Conservation (phyloP, 2,797 vertebrate species). For the Phaenicophaeus curvirostris region DNA sequence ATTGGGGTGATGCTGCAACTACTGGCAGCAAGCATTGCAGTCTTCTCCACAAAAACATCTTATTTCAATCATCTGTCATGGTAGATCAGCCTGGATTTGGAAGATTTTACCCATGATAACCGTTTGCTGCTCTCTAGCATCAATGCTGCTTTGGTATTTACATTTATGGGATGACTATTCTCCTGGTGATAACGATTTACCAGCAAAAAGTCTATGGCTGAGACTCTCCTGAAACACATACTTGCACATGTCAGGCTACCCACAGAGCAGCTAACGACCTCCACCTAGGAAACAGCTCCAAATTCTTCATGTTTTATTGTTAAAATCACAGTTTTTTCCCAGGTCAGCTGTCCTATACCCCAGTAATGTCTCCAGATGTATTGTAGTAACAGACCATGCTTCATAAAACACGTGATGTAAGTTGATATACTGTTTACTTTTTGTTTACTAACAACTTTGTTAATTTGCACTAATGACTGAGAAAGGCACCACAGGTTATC, state of each 20-base stretch:
- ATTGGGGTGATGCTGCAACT: not conserved
- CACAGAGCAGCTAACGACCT: too few species aligned
- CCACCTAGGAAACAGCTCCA: not conserved
- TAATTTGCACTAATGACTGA: not conserved
- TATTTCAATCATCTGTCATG: not conserved
- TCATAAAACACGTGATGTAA: not conserved
- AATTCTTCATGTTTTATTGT: not conserved
- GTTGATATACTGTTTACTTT: not conserved
- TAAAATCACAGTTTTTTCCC: not conserved
- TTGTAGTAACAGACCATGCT: not conserved
- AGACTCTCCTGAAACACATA: not conserved
- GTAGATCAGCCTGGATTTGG: not conserved
- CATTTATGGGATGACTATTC: not conserved
- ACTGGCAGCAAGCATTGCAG: accelerated
- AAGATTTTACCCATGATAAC: not conserved
- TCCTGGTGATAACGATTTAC: not conserved
- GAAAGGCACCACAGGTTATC: not conserved
- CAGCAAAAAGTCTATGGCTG: not conserved
- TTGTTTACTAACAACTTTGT: not conserved
- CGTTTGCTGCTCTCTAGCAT: not conserved
- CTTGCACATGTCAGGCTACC: not conserved
- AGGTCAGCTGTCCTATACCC: accelerated
- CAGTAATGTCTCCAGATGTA: too few species aligned
- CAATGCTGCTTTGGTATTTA: not conserved
- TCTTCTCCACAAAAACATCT: not conserved